Percentiles rank a stretch among this genome's conserved stretches.
Conservation (phyloP, 2,113 vertebrate genomes). For the Myocastor coypus region DNA sequence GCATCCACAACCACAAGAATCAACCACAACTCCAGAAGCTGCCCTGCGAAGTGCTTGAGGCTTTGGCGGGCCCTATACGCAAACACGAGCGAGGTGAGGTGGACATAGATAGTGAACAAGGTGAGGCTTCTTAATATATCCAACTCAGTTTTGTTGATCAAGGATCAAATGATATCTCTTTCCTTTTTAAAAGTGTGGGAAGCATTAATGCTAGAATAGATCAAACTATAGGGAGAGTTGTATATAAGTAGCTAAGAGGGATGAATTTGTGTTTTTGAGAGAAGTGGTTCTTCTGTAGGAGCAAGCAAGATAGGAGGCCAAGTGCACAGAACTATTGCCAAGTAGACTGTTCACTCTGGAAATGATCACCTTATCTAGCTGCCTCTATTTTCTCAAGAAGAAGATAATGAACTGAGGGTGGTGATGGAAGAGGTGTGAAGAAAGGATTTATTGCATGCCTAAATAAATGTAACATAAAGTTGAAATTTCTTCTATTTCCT, state of each 20-base stretch:
- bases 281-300: neutral
- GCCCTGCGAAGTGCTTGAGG: too few species aligned
- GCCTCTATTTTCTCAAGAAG: conserved; percentile 22
- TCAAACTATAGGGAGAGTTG: neutral
- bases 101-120: neutral
- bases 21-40: too few species aligned
- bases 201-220: conserved; percentile 11
- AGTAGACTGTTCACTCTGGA: neutral
- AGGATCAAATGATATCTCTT: neutral
- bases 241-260: neutral
- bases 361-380: conserved; percentile 11
- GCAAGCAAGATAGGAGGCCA: neutral
- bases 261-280: neutral
- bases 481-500: conserved; percentile 49
- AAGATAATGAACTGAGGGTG: conserved; percentile 32
- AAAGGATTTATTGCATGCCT: conserved; percentile 37
- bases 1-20: too few species aligned
- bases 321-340: neutral
- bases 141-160: neutral
- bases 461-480: conserved; percentile 32
- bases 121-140: neutral
- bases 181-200: neutral
- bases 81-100: neutral
- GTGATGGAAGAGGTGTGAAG: neutral
- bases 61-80: too few species aligned